phyloP scores from a whole-genome alignment of 1,140 invertebrate species.

The Drosophila lini region DNA sequence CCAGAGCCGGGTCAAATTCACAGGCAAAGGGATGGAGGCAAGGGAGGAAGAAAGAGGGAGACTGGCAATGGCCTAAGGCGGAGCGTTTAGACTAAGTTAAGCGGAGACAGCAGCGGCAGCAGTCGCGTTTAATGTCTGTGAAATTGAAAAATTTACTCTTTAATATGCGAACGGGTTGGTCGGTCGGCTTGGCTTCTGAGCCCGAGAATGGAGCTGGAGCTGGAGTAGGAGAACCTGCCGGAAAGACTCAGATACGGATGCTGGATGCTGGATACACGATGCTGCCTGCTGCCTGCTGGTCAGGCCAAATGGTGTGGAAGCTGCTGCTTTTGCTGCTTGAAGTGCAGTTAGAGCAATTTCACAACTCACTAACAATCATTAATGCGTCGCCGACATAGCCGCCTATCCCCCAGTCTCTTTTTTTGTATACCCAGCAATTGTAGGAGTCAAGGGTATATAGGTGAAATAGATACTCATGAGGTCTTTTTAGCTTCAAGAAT shows the following conservation, averaged over 20 bases:
- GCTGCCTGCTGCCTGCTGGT: conserved; percentile 29
- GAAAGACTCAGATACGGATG: conserved; percentile 72
- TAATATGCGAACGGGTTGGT: conserved; percentile 76
- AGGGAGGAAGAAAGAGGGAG: neutral
- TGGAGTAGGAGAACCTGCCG: conserved; percentile 51
- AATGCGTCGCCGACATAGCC: conserved; percentile 75
- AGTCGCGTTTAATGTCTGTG: conserved; percentile 80
- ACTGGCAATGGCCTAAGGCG: conserved; percentile 58
- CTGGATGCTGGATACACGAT: conserved; percentile 19
- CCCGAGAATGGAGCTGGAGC: conserved; percentile 10
- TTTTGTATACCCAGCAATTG: neutral
- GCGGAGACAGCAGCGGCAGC: conserved; percentile 40
- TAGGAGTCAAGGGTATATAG: neutral
- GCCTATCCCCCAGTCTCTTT: conserved; percentile 10
- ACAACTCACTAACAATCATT: conserved; percentile 83
- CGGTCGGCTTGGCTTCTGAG: conserved; percentile 14
- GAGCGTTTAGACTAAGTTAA: conserved; percentile 73
- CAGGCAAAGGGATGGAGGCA: neutral
- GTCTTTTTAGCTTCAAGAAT: neutral
- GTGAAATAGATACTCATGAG: no score
- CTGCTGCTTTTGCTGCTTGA: conserved; percentile 59
- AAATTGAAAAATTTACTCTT: conserved; percentile 83
- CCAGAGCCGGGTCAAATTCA: conserved; percentile 29
- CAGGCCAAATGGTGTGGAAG: conserved; percentile 77
- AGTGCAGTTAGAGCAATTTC: conserved; percentile 82